These are phyloP conservation scores for Argentina silus DNA, from an alignment of 2,797 vertebrate species.

Conservation along the genomic window DNA sequence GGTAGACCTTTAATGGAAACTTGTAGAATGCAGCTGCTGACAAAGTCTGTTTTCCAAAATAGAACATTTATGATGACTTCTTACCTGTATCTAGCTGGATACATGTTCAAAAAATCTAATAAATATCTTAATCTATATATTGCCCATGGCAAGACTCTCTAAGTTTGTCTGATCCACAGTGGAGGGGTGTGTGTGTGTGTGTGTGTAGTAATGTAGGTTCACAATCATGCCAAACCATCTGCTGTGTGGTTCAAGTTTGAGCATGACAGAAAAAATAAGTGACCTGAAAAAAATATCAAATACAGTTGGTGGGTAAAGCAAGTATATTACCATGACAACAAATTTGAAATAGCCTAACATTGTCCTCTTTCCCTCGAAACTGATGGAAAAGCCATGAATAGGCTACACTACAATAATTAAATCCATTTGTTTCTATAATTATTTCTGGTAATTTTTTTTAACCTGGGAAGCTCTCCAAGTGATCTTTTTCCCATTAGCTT, in stretches of 20 bases:
- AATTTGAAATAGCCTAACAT: neutral
- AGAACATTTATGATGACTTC: neutral
- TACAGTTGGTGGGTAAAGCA: neutral
- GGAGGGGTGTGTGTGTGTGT: too few species aligned
- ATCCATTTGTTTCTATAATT: constrained; percentile 39
- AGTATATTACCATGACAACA: neutral
- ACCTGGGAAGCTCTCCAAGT: constrained; percentile 22
- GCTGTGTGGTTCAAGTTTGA: too few species aligned
- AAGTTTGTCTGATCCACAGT: too few species aligned
- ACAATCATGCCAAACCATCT: too few species aligned
- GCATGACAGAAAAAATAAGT: neutral
- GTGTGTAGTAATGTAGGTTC: too few species aligned
- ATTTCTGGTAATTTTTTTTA: neutral
- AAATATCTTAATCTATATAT: too few species aligned
- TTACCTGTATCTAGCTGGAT: neutral
- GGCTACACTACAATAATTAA: constrained; percentile 18
- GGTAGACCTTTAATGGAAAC: neutral
- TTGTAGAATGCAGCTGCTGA: neutral
- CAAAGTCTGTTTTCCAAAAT: neutral
- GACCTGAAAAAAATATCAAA: neutral
- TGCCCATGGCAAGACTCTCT: too few species aligned
- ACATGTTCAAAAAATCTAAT: too few species aligned
- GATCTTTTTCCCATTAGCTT: constrained; percentile 23
- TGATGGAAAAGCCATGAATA: constrained; percentile 10
- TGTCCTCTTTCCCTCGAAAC: neutral